These are phyloP conservation scores for Thinocorus orbignyianus DNA, from an alignment of 2,113 vertebrate species.

Conservation along the genomic window DNA sequence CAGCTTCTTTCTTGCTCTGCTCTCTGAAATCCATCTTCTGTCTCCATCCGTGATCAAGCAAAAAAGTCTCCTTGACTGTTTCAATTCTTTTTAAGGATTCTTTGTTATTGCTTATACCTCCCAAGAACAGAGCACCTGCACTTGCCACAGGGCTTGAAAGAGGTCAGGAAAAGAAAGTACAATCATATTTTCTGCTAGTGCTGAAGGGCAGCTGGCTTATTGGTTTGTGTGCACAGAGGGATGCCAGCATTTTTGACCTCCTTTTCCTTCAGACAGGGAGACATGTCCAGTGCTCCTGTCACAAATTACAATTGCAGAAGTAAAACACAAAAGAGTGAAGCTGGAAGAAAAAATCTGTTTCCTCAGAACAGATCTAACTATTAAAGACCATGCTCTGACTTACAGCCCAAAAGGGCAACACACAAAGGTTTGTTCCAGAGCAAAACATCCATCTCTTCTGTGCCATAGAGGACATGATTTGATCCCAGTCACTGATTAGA, in stretches of 20 bases:
- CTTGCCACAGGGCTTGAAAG: background rate
- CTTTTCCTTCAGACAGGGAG: background rate
- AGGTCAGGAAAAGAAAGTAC: background rate
- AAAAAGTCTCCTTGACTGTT: background rate
- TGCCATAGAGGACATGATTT: background rate
- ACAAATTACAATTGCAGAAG: background rate
- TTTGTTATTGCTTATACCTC: background rate
- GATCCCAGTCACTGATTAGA: background rate
- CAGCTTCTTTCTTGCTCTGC: background rate
- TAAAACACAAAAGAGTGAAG: background rate
- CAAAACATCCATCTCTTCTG: background rate
- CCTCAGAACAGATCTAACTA: background rate
- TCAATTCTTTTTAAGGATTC: constrained; percentile 12
- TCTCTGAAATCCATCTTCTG: background rate
- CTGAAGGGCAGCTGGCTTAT: background rate
- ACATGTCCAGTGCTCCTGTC: background rate
- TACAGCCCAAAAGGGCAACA: background rate
- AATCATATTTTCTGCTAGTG: background rate
- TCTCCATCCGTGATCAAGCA: background rate
- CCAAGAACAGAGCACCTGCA: background rate
- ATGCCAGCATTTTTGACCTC: background rate
- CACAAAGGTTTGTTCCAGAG: background rate
- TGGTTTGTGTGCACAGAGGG: background rate
- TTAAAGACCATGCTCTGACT: background rate
- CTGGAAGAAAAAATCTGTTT: background rate